phyloP scores from a whole-genome alignment of 1,140 invertebrate genomes.

The Odontomachus brunneus region DNA sequence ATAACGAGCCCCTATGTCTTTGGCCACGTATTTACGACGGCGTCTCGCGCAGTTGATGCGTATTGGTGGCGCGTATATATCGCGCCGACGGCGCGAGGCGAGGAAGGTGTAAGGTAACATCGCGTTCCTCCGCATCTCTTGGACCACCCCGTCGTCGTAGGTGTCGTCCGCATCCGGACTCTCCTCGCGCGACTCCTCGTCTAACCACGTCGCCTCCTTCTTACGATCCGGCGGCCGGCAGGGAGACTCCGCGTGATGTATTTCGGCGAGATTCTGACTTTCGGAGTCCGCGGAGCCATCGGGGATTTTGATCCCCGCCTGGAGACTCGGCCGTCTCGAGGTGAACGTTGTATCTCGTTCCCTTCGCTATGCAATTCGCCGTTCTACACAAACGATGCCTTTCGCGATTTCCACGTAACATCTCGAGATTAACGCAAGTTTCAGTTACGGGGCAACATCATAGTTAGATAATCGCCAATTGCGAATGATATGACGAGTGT shows the following conservation, averaged over 20 bases:
- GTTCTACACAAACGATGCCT: slow-evolving; percentile 22
- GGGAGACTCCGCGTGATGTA: slow-evolving; percentile 40
- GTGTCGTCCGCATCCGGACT: slow-evolving; percentile 7
- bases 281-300: slow-evolving; percentile 5
- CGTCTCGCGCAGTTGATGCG: slow-evolving; percentile 78
- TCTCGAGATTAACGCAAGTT: no score
- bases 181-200: slow-evolving; percentile 26
- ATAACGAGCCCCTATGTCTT: slow-evolving; percentile 81
- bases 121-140: slow-evolving; percentile 67
- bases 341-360: slow-evolving; percentile 28
- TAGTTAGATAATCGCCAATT: no score
- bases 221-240: neutral
- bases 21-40: slow-evolving; percentile 79
- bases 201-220: slow-evolving; percentile 13
- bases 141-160: slow-evolving; percentile 67
- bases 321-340: neutral
- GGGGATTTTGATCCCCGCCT: slow-evolving; percentile 19
- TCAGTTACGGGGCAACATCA: no score
- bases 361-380: slow-evolving; percentile 1
- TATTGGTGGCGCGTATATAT: slow-evolving; percentile 81
- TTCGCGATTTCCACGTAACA: neutral
- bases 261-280: slow-evolving; percentile 49
- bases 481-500: no score
- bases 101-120: slow-evolving; percentile 78
- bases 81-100: slow-evolving; percentile 39